Conservation (phyloP, 1,140 invertebrate species). For the Bombus terrestris region DNA sequence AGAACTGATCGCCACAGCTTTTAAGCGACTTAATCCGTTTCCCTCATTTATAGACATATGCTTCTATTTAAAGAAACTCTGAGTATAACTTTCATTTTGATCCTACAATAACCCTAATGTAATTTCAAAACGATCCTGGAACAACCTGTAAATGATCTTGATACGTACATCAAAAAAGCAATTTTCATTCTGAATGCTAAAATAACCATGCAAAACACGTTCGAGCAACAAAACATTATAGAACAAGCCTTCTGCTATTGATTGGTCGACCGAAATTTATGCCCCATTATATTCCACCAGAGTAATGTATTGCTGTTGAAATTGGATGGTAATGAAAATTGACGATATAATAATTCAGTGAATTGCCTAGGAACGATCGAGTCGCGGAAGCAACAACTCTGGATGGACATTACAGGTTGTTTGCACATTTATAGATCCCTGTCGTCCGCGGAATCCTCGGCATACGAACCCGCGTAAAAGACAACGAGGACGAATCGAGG, state of each 20-base stretch:
- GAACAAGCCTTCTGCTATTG: conserved; percentile 21
- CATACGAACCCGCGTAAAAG: too few relatives aligned
- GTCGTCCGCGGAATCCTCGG: neutral
- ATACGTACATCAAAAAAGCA: too few relatives aligned
- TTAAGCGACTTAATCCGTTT: too few relatives aligned
- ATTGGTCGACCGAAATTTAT: conserved; percentile 41
- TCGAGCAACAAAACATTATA: neutral
- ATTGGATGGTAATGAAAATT: conserved; percentile 53
- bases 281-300: conserved; percentile 37
- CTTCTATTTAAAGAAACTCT: too few relatives aligned
- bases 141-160: neutral
- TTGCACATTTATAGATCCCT: neutral
- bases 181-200: neutral
- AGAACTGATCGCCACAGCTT: too few relatives aligned
- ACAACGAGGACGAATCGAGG: neutral
- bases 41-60: too few relatives aligned
- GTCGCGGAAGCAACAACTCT: neutral
- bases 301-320: conserved; percentile 40
- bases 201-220: neutral
- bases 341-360: conserved; percentile 53
- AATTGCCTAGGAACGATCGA: conserved; percentile 10
- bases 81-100: too few relatives aligned
- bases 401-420: conserved; percentile 9
- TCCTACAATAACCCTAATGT: too few relatives aligned
- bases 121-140: accelerated